Conservation (phyloP, 2,797 vertebrate species). For the Lateolabrax maculatus region DNA sequence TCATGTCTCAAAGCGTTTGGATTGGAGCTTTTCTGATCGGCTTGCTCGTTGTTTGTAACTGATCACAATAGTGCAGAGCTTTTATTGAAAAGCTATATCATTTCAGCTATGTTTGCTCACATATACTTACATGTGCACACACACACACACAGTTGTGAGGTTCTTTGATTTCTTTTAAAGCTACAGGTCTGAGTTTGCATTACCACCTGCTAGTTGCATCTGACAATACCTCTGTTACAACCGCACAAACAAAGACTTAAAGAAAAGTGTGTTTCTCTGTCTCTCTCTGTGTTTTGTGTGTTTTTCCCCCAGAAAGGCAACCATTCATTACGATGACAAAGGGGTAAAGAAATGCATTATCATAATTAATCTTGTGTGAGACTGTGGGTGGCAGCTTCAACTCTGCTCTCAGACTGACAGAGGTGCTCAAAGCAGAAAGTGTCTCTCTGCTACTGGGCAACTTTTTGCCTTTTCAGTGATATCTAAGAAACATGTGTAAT, state of each 20-base stretch:
- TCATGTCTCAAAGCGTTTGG: background rate
- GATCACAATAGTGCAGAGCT: conserved; percentile 20
- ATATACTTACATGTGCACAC: conserved; percentile 23
- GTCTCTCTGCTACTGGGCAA: conserved; percentile 77
- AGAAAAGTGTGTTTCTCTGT: conserved; percentile 87
- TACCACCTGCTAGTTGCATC: conserved; percentile 93
- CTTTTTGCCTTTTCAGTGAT: conserved; percentile 76
- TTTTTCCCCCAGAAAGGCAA: conserved; percentile 88
- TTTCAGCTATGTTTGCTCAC: conserved; percentile 39
- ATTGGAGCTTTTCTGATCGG: background rate
- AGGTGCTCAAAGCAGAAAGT: conserved; percentile 84
- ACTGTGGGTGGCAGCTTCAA: conserved; percentile 91
- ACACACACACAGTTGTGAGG: conserved; percentile 22
- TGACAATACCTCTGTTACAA: conserved; percentile 93
- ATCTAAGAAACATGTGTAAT: conserved; percentile 75
- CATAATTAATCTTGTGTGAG: conserved; percentile 96
- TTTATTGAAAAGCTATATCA: conserved; percentile 12
- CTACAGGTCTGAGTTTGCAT: conserved; percentile 82
- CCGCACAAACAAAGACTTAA: conserved; percentile 92
- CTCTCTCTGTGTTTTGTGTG: conserved; percentile 80
- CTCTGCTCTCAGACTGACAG: conserved; percentile 81
- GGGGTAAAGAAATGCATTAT: conserved; percentile 96
- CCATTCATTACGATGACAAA: conserved; percentile 97
- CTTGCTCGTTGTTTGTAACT: conserved; percentile 29
- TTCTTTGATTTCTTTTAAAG: conserved; percentile 63